These are phyloP conservation scores for Drosophila ogumai DNA, from an alignment of 1,140 invertebrate genomes.

Conservation along the genomic window DNA sequence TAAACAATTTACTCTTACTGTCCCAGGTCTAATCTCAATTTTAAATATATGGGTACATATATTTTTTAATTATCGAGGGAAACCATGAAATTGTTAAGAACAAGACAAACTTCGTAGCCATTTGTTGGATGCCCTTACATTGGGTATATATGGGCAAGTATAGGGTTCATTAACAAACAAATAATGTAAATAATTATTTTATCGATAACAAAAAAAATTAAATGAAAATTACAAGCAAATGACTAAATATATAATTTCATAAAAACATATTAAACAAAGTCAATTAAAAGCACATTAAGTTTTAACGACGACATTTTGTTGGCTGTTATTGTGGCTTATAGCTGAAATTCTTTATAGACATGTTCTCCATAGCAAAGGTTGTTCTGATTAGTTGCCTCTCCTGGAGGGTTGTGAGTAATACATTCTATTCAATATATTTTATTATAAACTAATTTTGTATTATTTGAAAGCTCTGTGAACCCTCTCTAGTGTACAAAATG, in stretches of 20 bases:
- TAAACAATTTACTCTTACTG: background rate
- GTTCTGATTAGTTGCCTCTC: slow-evolving; percentile 2
- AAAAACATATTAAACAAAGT: background rate
- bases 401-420: slow-evolving; percentile 6
- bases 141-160: background rate
- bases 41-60: background rate
- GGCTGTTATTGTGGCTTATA: background rate
- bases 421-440: background rate
- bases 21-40: background rate
- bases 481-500: slow-evolving; percentile 33
- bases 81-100: background rate
- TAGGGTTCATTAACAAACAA: background rate
- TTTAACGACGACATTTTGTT: background rate
- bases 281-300: slow-evolving; percentile 12
- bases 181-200: background rate
- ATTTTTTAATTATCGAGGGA: background rate
- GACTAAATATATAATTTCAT: too few relatives aligned
- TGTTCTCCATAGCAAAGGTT: background rate
- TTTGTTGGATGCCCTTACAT: background rate
- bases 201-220: background rate
- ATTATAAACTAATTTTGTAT: background rate
- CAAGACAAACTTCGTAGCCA: too few relatives aligned
- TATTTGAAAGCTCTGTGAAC: slow-evolving; percentile 17
- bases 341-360: background rate
- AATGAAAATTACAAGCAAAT: background rate